A percentile compares a stretch with the other conserved stretches of the same genome.
phyloP scores from a whole-genome alignment of 2,797 vertebrate genomes.

The Lacerta agilis region DNA sequence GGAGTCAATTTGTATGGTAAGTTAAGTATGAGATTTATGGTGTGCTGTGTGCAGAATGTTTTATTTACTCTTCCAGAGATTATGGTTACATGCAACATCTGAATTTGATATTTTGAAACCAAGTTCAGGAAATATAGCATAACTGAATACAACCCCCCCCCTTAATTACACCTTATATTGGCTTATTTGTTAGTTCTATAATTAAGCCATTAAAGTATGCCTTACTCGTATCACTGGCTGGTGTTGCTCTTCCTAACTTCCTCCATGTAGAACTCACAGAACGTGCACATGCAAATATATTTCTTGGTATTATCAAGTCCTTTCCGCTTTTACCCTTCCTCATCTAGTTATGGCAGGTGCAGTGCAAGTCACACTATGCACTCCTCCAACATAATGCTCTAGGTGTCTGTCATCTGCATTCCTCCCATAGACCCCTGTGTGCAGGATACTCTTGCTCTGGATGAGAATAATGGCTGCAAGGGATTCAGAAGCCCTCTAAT shows the following conservation, averaged over 20 bases:
- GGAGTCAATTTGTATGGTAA: constrained; percentile 76
- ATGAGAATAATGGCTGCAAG: not conserved
- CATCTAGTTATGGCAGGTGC: not conserved
- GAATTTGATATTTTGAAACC: constrained; percentile 72
- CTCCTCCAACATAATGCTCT: not conserved
- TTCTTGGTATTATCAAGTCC: not conserved
- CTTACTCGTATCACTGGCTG: constrained; percentile 45
- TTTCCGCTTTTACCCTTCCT: not conserved
- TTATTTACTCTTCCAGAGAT: constrained; percentile 74
- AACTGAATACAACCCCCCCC: constrained; percentile 66
- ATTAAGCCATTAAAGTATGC: constrained; percentile 61
- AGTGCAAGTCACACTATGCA: too few relatives aligned
- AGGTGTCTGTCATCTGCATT: not conserved
- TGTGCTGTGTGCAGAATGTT: constrained; percentile 68
- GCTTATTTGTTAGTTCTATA: constrained; percentile 63
- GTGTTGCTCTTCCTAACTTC: constrained; percentile 48
- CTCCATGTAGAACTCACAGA: not conserved
- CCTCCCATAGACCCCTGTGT: not conserved
- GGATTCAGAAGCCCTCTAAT: not conserved
- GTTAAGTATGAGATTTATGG: constrained; percentile 71
- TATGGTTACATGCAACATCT: constrained; percentile 72
- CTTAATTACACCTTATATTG: constrained; percentile 63
- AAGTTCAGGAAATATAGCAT: constrained; percentile 70
- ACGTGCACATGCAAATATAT: not conserved
- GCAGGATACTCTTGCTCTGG: not conserved